Base-by-base conservation (phyloP, 2,888 invertebrate species). In the Germaria angustata region DNA sequence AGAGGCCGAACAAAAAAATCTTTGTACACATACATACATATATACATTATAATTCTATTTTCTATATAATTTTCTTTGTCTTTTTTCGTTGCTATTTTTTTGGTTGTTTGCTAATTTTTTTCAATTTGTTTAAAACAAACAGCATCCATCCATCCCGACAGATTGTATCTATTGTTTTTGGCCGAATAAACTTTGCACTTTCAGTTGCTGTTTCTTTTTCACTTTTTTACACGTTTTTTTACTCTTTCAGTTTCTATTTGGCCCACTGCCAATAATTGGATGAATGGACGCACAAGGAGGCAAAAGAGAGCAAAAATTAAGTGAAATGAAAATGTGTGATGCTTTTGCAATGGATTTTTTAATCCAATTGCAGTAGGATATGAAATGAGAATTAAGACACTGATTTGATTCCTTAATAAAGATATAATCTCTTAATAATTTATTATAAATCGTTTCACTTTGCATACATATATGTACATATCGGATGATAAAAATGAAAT, bases 121-220 rank as follows among this genome's bases (percentile, higher is more conserved):
- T 68, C 15, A 69, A 71, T 63, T 66, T 68, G 72, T 72, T 77
- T 69, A 55, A 63, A 68, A 34, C 68, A 61, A 77, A 66, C 57
- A 65, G 36, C 39, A 24, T 22, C 13, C 71, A 46, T 49, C 20
- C 55, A 80, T 77, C 51, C 28, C 11, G 72, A 72, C 72, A 72
- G 73, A 75, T 82, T 79, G 65, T 79, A 75, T 82, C 78, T 79
- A 66, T 79, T 79, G 79, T 71, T 82, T 82, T 79, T 79, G 82
- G 79, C 82, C 82, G 82, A 82, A 82, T 82, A 82, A 82, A 82
- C 82, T 82, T 82, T 82, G 82, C 82, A 82, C 82, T 82, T 82
- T 82, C 46, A 59, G 73, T 78, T 71, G 65, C 66, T 51, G 66
- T 41, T 28, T 34, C 28, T 73, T 32, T 76, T 59, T 63, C 61